Evolutionary conservation across 2,888 invertebrate genomes (phyloP).

Genomic region (Mesorhabditis sp.): DNA sequence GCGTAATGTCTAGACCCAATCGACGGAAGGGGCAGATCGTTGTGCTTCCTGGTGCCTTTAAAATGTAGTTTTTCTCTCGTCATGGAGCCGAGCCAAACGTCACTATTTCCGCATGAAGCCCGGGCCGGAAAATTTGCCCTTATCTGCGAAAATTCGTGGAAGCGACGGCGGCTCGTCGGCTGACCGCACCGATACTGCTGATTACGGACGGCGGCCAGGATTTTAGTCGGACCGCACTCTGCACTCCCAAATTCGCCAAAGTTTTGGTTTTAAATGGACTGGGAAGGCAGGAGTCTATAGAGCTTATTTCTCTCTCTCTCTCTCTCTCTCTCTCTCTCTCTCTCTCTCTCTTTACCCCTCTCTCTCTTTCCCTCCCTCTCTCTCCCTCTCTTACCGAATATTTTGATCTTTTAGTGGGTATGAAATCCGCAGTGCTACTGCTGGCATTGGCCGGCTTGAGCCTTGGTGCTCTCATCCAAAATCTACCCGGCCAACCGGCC

Average conservation of each 20-base stretch:
- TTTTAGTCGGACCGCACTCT: neutral
- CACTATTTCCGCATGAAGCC: no score
- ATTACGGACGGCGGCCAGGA: neutral
- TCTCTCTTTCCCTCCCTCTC: constrained; percentile 12
- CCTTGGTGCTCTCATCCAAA: constrained; percentile 22
- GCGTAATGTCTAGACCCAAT: no score
- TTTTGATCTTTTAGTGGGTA: constrained; percentile 10
- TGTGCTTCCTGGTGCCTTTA: no score
- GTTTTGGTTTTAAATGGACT: constrained; percentile 15
- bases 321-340: constrained; percentile 12
- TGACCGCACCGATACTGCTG: neutral
- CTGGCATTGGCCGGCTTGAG: constrained; percentile 9
- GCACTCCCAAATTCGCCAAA: neutral
- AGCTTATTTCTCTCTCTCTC: constrained; percentile 9
- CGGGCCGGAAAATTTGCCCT: no score
- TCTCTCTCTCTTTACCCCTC: constrained; percentile 12
- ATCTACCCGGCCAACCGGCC: constrained; percentile 31
- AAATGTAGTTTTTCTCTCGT: no score
- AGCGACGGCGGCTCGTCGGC: no score
- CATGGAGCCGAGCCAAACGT: no score
- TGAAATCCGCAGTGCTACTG: neutral
- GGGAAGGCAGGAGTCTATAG: constrained; percentile 13
- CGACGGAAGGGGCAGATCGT: no score
- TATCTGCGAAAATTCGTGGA: no score
- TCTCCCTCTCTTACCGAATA: constrained; percentile 11